Base-by-base conservation (phyloP, 2,797 vertebrate species). In the Sebastes nivosus region DNA sequence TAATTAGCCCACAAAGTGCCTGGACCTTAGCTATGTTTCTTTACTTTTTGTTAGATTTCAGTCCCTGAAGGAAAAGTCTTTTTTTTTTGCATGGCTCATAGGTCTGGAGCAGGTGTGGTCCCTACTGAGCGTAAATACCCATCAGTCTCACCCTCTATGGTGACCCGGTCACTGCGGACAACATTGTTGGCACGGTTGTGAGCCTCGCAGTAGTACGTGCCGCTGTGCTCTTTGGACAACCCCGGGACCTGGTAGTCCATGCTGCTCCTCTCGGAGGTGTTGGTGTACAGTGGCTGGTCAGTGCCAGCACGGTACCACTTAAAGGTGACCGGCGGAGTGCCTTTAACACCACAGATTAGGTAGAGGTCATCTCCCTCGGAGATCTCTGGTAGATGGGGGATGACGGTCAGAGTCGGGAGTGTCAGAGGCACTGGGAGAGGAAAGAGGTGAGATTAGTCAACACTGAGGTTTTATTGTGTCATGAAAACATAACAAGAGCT, bases 181-280 rank as follows among this genome's bases (percentile, higher is more conserved):
- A 11, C 2, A 4, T 61, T 72, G 36, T 67, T 85, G 73, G 92
- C 95, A 0, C 2, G 3, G 85, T 96, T 96, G 36, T 24, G 0
- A 11, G 93, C 95, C 69, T 89, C 70, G 6, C 96, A 96, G 92
- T 88, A 88, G 89, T 96, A 96, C 0, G 1, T 30, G 50, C 89
- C 94, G 1, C 86, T 90, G 68, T 94, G 32, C 2, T 70, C 16
- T 20, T 79, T 91, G n/a, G 72, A 71, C 72, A 93, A 9, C 0
- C 0, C 0, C 0, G 13, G 3, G 71, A 95, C 4, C 1, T 2
- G 1, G 77, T 68, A 85, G 77, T n/a, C 0, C 0, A 67, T 60
- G 79, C 16, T 36, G 64, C 83, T 82, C 0, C 0, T 0, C 4
- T 66, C 1, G 14, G 84, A 42, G 2, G 46, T 91, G 24, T 0